Conservation (phyloP, 2,888 invertebrate genomes). For the Cotesia congregata region DNA sequence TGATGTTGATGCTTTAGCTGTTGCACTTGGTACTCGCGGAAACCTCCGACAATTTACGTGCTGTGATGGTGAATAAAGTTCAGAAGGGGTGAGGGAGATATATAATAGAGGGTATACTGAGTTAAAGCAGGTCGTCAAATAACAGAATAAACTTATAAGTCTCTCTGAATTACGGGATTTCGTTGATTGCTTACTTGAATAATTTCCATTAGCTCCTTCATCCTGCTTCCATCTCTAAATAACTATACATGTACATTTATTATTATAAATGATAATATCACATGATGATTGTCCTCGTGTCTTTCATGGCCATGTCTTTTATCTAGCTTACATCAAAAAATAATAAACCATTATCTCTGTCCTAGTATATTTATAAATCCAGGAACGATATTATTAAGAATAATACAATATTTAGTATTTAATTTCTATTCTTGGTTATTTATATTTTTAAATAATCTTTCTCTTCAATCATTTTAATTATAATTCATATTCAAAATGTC, state of each 20-base stretch:
- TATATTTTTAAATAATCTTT: slow-evolving; percentile 21
- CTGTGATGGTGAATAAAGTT: slow-evolving; percentile 6
- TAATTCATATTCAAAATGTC: background rate
- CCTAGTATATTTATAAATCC: too few relatives aligned
- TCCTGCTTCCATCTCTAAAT: background rate
- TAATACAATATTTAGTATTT: slow-evolving; percentile 11
- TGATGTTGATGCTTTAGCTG: background rate
- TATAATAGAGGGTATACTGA: slow-evolving; percentile 50
- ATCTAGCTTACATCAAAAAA: too few relatives aligned
- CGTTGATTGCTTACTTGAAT: slow-evolving; percentile 55
- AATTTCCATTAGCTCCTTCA: slow-evolving; percentile 47
- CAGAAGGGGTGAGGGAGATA: slow-evolving; percentile 42
- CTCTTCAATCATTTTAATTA: background rate
- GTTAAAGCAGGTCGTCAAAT: slow-evolving; percentile 39
- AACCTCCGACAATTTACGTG: slow-evolving; percentile 63
- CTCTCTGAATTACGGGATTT: slow-evolving; percentile 59
- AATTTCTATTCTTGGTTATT: background rate
- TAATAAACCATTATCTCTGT: too few relatives aligned
- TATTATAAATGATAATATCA: background rate
- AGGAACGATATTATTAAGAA: background rate
- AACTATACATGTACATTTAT: background rate
- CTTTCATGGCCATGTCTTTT: background rate
- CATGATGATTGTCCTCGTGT: background rate
- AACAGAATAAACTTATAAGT: slow-evolving; percentile 37
- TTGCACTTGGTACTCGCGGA: slow-evolving; percentile 49